Percentiles rank a stretch among this genome's conserved stretches.
These are phyloP conservation scores for Camelus bactrianus DNA, from an alignment of 2,113 vertebrate species.

Conservation along the genomic window DNA sequence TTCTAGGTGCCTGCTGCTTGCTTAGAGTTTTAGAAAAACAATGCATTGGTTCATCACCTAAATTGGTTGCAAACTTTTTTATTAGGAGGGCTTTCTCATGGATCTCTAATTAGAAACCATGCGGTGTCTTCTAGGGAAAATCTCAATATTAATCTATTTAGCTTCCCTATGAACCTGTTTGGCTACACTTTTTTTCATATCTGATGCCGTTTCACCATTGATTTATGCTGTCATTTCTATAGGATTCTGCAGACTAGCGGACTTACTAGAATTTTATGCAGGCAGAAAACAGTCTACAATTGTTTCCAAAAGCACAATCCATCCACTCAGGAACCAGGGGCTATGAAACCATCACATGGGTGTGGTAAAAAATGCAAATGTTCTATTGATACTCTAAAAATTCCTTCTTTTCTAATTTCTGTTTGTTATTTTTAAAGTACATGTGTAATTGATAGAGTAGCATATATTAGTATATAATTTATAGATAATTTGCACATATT, in stretches of 20 bases:
- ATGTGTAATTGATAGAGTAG: neutral
- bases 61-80: neutral
- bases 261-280: neutral
- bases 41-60: neutral
- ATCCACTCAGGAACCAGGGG: neutral
- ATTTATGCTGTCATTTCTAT: neutral
- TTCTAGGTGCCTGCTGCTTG: neutral
- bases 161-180: neutral
- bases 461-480: slow-evolving; percentile 2
- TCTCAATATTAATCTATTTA: neutral
- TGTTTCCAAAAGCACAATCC: neutral
- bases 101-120: slow-evolving; percentile 24
- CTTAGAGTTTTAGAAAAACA: neutral
- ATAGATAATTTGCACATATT: slow-evolving; percentile 50
- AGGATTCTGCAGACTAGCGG: neutral
- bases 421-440: slow-evolving; percentile 11
- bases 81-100: neutral
- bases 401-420: neutral
- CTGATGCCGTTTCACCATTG: neutral
- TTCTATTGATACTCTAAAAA: neutral
- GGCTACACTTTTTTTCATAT: neutral
- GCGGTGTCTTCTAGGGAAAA: neutral
- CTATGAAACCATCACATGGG: neutral
- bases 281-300: neutral
- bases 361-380: neutral